These are phyloP conservation scores for Aviceda subcristata DNA, from an alignment of 2,113 vertebrate genomes.

Conservation along the genomic window DNA sequence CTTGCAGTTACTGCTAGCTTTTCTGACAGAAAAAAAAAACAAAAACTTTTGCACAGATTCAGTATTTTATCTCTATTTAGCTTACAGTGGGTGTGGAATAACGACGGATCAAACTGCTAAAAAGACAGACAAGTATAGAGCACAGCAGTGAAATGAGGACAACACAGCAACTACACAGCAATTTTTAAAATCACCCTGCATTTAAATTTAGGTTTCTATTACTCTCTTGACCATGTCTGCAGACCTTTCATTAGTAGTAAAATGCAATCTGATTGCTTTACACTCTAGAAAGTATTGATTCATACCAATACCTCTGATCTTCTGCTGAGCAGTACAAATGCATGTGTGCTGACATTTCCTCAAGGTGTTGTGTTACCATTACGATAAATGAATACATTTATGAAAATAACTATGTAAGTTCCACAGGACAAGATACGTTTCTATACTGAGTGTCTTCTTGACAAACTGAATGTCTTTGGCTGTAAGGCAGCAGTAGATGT, in stretches of 20 bases:
- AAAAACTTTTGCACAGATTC: not conserved
- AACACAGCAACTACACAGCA: not conserved
- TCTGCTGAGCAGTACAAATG: not conserved
- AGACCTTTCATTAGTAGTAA: not conserved
- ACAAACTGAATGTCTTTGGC: not conserved
- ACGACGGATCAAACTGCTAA: not conserved
- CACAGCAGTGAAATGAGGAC: not conserved
- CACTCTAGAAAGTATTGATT: not conserved
- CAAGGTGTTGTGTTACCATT: not conserved
- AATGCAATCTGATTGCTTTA: not conserved
- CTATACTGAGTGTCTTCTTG: not conserved
- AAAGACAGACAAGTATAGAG: not conserved
- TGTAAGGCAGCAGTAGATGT: not conserved
- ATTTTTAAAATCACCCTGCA: not conserved
- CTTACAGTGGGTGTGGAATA: not conserved
- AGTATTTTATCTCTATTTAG: not conserved
- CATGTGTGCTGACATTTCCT: not conserved
- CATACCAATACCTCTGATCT: not conserved
- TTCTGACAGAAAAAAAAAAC: not conserved
- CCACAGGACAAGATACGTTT: not conserved
- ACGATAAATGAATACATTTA: not conserved
- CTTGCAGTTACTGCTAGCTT: not conserved
- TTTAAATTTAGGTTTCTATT: not conserved
- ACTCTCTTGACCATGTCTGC: not conserved
- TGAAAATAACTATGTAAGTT: not conserved